Base-by-base conservation (phyloP, 2,113 vertebrate species). In the Ardeotis arabs region DNA sequence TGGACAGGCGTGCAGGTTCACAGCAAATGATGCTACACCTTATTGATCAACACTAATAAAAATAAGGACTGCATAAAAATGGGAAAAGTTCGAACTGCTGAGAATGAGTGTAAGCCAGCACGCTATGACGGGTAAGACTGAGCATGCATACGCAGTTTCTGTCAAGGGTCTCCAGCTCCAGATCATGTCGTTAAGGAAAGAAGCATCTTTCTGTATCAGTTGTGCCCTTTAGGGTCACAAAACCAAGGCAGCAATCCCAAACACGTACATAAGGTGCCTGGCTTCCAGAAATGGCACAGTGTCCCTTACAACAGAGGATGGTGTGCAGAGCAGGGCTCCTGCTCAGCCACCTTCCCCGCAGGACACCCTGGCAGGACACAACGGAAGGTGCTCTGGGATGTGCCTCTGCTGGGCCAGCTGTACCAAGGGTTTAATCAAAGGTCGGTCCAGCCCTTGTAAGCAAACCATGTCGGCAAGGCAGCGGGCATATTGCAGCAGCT, bases 261-360 rank as follows among this genome's bases (percentile, higher is more conserved):
- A 82, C 0, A 1, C 8, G 25, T 2, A 49, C 4, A 50, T 13
- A 73, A 66, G 29, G 45, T 20, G 22, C 37, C 10, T 1, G 4
- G 16, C 53, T 60, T 77, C 73, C 68, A 81, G 77, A 81, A 81
- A 64, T 2, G 12, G 28, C 1, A 0, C 9, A 27, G 24, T 5
- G 6, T 56, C 33, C 64, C 63, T 47, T 35, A 27, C 59, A 60
- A 6, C 17, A 31, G 28, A 76, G 19, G 28, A 59, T 68, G 24
- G n/a, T 5, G 25, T 4, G 19, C 25, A 73, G 28, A 27, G 13
- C 29, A 24, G 7, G 49, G 28, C 49, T 84, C 63, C 52, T n/a
- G 39, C 39, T 76, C 45, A 25, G 3, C 15, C 55, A 13, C 28
- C 29, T 22, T 72, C 35, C 33, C 28, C 8, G 29, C 15, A 44